Conservation (phyloP, 2,797 vertebrate species). For the Miichthys miiuy region DNA sequence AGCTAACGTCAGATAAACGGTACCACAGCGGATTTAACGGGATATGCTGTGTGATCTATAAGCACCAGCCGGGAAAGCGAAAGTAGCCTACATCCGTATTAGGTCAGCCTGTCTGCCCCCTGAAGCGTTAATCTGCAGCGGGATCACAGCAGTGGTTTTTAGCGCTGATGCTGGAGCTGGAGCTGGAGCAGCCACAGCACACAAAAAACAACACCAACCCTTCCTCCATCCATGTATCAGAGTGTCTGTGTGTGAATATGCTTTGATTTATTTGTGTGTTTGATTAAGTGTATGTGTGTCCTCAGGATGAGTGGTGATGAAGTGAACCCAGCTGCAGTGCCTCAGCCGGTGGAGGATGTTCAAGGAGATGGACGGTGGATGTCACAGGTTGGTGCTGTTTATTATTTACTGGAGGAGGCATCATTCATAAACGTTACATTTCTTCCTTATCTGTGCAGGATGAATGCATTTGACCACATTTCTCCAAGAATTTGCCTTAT, state of each 20-base stretch:
- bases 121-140: conserved; percentile 29
- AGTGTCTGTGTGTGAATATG: background rate
- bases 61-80: conserved; percentile 46
- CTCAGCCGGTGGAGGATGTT: conserved; percentile 89
- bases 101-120: conserved; percentile 39
- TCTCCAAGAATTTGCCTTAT: background rate
- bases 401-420: no score
- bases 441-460: background rate
- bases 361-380: conserved; percentile 96
- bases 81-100: conserved; percentile 54
- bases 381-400: conserved; percentile 89
- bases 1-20: conserved; percentile 51
- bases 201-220: no score
- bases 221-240: background rate
- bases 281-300: conserved; percentile 13
- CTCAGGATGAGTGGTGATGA: conserved; percentile 92
- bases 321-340: conserved; percentile 90
- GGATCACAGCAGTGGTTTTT: conserved; percentile 5
- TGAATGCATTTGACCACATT: background rate
- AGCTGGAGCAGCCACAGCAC: no score
- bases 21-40: conserved; percentile 32
- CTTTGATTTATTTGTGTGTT: background rate
- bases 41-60: conserved; percentile 40
- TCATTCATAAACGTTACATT: background rate
- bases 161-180: conserved; percentile 30